Evolutionary conservation across 1,140 invertebrate genomes (phyloP).

Genomic region (Bombus sibiricus): DNA sequence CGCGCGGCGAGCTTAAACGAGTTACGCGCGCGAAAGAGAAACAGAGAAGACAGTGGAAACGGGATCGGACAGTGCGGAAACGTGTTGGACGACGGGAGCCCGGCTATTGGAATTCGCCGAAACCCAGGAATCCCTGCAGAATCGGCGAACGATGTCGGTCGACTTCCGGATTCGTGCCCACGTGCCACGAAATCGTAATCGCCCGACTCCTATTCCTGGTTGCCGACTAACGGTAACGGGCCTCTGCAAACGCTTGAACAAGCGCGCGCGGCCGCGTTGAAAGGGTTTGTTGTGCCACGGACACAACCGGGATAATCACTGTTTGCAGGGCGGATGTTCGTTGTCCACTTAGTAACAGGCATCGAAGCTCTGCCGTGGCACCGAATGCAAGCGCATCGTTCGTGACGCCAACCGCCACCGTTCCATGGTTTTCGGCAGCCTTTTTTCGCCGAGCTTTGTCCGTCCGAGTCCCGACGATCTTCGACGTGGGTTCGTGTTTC

Average conservation of each 20-base stretch:
- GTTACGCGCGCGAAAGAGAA: neutral
- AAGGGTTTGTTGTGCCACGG: neutral
- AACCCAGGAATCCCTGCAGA: neutral
- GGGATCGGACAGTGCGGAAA: no score
- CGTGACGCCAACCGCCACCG: neutral
- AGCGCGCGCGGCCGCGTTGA: neutral
- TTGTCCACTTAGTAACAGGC: conserved; percentile 1
- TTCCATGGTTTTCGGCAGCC: no score
- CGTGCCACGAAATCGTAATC: conserved; percentile 27
- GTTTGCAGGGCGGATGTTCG: neutral
- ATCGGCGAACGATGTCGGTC: neutral
- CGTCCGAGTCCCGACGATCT: neutral
- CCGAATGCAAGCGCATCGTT: neutral
- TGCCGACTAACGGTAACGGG: conserved; percentile 1
- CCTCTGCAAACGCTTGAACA: neutral
- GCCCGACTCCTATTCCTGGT: neutral
- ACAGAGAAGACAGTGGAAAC: neutral
- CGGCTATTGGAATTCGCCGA: neutral
- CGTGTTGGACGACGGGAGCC: neutral
- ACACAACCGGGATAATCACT: conserved; percentile 28
- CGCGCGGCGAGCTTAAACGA: neutral
- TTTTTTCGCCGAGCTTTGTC: neutral
- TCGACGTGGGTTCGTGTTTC: neutral
- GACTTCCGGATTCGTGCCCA: neutral
- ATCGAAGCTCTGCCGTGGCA: neutral